phyloP scores from a whole-genome alignment of 35 echinoderm and acorn worm genomes.

The Ophioderma brevispina region DNA sequence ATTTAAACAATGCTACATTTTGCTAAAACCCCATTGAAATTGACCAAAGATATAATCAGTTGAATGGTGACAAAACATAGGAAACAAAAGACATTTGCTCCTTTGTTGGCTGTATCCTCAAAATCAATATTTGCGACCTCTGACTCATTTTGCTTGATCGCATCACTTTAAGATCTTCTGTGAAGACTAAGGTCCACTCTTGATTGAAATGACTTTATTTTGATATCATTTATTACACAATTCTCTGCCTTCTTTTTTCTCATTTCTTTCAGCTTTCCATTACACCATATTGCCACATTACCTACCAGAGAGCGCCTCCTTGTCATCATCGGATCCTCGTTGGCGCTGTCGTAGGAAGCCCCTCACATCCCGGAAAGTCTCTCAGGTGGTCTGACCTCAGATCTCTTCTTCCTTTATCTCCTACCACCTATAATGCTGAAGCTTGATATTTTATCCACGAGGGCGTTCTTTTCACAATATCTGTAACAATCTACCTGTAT shows the following conservation, averaged over 20 bases:
- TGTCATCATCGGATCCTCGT: slow-evolving; percentile 76
- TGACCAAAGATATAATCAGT: too few relatives aligned
- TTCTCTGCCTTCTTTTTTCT: not conserved
- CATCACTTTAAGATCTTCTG: too few relatives aligned
- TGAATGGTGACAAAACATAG: too few relatives aligned
- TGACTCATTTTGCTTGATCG: too few relatives aligned
- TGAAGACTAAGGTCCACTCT: too few relatives aligned
- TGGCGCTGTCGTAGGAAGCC: slow-evolving; percentile 70
- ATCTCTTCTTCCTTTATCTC: slow-evolving; percentile 89
- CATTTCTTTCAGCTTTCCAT: slow-evolving; percentile 66
- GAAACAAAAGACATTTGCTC: too few relatives aligned
- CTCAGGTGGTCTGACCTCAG: slow-evolving; percentile 36
- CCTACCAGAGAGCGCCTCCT: slow-evolving; percentile 96
- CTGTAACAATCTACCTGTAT: slow-evolving; percentile 85
- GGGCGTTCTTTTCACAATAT: slow-evolving; percentile 78
- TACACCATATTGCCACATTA: slow-evolving; percentile 73
- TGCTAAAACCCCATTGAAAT: too few relatives aligned
- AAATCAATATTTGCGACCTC: too few relatives aligned
- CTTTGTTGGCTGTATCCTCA: too few relatives aligned
- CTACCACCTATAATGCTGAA: slow-evolving; percentile 98
- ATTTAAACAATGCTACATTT: too few relatives aligned
- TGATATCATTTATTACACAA: too few relatives aligned
- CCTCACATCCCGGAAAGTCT: slow-evolving; percentile 44
- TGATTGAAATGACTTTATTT: too few relatives aligned
- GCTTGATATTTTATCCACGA: slow-evolving; percentile 96